Percentiles rank a stretch among this genome's conserved stretches.
phyloP scores from a whole-genome alignment of 2,797 vertebrate genomes.

The Toxotes lorentzi region DNA sequence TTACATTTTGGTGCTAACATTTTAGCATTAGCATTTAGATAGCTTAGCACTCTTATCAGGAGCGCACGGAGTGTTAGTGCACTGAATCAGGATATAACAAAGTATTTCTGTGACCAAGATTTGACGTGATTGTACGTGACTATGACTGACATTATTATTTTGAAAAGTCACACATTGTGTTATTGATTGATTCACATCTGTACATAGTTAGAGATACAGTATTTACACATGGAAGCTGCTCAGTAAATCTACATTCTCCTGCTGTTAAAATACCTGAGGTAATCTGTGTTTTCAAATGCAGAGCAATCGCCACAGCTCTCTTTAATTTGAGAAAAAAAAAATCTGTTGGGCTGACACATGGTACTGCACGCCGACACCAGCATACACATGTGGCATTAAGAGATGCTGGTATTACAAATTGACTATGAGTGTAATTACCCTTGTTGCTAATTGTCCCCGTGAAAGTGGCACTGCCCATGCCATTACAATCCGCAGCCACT shows the following conservation, averaged over 20 bases:
- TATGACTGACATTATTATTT: no score
- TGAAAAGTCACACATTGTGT: no score
- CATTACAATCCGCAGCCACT: slow-evolving; percentile 70
- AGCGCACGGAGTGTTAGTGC: no score
- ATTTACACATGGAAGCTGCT: slow-evolving; percentile 2
- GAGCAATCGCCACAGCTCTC: neutral
- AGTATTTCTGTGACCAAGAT: no score
- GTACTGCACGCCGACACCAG: neutral
- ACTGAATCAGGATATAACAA: no score
- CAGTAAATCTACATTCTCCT: neutral
- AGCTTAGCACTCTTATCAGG: no score
- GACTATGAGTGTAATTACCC: slow-evolving; percentile 81
- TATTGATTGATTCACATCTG: no score
- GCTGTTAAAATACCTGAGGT: neutral
- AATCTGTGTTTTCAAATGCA: neutral
- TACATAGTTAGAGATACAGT: neutral
- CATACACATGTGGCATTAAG: slow-evolving; percentile 34
- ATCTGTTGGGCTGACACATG: neutral
- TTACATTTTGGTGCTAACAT: no score
- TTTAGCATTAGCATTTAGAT: no score
- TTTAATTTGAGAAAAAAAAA: slow-evolving; percentile 11
- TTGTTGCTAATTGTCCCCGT: slow-evolving; percentile 81
- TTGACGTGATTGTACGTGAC: no score
- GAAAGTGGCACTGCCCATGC: slow-evolving; percentile 73
- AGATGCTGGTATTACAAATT: slow-evolving; percentile 74